These are phyloP conservation scores for Pelosia muscerda DNA, from an alignment of 2,888 invertebrate genomes.

Conservation along the genomic window DNA sequence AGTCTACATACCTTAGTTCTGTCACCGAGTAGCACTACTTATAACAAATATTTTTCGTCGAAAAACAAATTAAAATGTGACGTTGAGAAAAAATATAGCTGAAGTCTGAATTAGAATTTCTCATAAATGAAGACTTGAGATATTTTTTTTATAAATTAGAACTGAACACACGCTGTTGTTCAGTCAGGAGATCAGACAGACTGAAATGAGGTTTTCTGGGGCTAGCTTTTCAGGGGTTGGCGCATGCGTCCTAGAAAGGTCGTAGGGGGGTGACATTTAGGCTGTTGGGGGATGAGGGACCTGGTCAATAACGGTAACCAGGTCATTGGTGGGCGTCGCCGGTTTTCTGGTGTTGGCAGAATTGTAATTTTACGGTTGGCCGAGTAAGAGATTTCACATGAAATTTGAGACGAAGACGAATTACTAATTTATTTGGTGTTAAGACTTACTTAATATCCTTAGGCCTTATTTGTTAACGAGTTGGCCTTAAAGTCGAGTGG, in stretches of 20 bases:
- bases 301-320: constrained; percentile 64
- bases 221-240: constrained; percentile 35
- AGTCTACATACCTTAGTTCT: constrained; percentile 40
- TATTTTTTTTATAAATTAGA: constrained; percentile 37
- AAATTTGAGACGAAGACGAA: not conserved
- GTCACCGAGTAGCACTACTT: constrained; percentile 69
- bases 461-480: too few species aligned
- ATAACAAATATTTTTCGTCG: constrained; percentile 82
- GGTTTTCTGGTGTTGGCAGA: constrained; percentile 9
- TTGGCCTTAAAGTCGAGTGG: too few species aligned
- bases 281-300: constrained; percentile 53
- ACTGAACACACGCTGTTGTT: constrained; percentile 52
- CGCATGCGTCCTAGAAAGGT: constrained; percentile 78
- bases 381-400: not conserved
- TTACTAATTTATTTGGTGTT: not conserved
- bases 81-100: constrained; percentile 67
- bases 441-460: too few species aligned
- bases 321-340: constrained; percentile 63
- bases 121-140: constrained; percentile 72
- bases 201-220: constrained; percentile 64
- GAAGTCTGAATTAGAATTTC: constrained; percentile 69
- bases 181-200: constrained; percentile 58
- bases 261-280: constrained; percentile 61
- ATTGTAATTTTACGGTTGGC: constrained; percentile 7
- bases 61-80: constrained; percentile 78